phyloP scores from a whole-genome alignment of 2,113 vertebrate genomes.

The Cyanocitta stelleri region DNA sequence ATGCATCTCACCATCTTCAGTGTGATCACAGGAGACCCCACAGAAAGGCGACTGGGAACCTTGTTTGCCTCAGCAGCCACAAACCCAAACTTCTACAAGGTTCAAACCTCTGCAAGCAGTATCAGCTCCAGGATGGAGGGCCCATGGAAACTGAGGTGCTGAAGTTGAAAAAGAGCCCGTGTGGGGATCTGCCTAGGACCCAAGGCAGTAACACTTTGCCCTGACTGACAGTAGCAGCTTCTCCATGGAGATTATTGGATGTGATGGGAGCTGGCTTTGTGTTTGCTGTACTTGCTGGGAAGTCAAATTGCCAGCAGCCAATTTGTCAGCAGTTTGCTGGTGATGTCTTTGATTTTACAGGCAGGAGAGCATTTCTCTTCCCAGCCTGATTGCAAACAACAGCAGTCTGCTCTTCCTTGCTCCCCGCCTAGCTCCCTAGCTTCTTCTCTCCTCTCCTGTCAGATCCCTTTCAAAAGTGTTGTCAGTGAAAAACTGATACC shows the following conservation, averaged over 20 bases:
- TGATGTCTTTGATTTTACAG: slow-evolving; percentile 34
- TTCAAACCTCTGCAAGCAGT: neutral
- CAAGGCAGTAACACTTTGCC: neutral
- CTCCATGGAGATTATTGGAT: neutral
- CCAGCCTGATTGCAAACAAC: slow-evolving; percentile 16
- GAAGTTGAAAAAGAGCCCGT: neutral
- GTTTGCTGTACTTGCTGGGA: neutral
- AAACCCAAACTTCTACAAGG: neutral
- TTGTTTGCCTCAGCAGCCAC: neutral
- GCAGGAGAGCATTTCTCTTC: neutral
- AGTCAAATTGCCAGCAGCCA: slow-evolving; percentile 6
- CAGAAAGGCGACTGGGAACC: neutral
- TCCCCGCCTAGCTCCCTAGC: neutral
- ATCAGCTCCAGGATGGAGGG: neutral
- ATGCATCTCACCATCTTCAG: accelerated
- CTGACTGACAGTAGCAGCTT: neutral
- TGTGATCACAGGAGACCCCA: neutral
- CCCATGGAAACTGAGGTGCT: neutral
- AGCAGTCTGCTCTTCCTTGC: neutral
- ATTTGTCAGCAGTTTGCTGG: slow-evolving; percentile 15
- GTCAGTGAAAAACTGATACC: neutral
- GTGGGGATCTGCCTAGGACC: neutral
- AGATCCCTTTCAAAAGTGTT: neutral
- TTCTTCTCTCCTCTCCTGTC: neutral
- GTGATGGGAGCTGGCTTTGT: neutral